These are phyloP conservation scores for Hoplostethus mediterraneus DNA, from an alignment of 2,797 vertebrate species.

Conservation along the genomic window DNA sequence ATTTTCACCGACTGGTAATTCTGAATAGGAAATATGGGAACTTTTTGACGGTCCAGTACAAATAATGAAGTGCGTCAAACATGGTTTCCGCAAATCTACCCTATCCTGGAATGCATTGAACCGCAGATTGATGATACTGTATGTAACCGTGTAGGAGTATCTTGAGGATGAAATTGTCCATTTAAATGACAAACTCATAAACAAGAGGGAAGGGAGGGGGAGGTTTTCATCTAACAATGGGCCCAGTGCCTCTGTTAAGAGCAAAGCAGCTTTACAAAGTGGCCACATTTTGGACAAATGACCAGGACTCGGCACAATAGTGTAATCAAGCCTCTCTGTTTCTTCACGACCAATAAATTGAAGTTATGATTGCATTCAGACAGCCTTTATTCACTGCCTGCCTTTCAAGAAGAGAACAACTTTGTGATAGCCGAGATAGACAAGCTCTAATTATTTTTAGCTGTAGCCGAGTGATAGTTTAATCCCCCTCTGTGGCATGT, in stretches of 20 bases:
- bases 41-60: too few species aligned
- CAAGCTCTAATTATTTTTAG: conserved; percentile 40
- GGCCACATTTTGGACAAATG: conserved; percentile 17
- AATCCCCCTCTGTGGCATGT: conserved; percentile 20
- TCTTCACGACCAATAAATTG: background rate
- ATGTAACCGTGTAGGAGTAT: too few species aligned
- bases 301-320: conserved; percentile 14
- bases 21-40: too few species aligned
- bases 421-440: conserved; percentile 35
- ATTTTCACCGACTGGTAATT: too few species aligned
- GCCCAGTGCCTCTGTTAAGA: background rate
- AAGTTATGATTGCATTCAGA: conserved; percentile 8
- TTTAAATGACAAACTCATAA: background rate
- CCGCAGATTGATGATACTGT: too few species aligned
- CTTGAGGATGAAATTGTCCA: too few species aligned
- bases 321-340: conserved; percentile 48
- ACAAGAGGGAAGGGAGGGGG: too few species aligned
- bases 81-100: too few species aligned
- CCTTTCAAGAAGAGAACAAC: conserved; percentile 6
- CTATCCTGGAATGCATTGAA: too few species aligned
- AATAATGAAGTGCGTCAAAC: too few species aligned
- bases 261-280: background rate
- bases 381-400: conserved; percentile 12
- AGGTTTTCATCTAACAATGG: background rate
- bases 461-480: conserved; percentile 18